A percentile compares a stretch with the other conserved stretches of the same genome.
Evolutionary conservation across 1,140 invertebrate species (phyloP).

Genomic region (Procambarus clarkii): DNA sequence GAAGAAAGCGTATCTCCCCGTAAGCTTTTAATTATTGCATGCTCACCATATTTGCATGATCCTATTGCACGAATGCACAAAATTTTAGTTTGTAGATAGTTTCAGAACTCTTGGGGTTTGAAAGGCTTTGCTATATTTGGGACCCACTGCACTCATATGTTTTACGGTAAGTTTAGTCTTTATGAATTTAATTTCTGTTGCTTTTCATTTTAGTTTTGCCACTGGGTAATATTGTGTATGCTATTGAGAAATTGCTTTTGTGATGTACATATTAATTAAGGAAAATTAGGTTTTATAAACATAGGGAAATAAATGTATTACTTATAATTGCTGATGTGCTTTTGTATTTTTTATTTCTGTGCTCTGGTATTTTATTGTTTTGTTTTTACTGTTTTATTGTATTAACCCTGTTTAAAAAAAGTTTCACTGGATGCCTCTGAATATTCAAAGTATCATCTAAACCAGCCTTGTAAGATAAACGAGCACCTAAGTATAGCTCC

Average conservation of each 20-base stretch:
- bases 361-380: neutral
- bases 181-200: neutral
- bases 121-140: neutral
- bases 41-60: neutral
- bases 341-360: neutral
- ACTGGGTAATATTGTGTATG: neutral
- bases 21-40: slow-evolving; percentile 50
- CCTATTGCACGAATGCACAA: neutral
- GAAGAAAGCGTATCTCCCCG: slow-evolving; percentile 54
- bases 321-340: neutral
- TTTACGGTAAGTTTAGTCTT: neutral
- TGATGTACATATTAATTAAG: neutral
- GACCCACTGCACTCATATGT: neutral
- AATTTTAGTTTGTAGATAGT: neutral
- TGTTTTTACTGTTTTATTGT: neutral
- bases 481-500: neutral
- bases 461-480: neutral
- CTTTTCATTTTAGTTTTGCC: neutral
- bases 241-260: neutral
- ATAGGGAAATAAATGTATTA: neutral
- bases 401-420: neutral
- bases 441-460: neutral
- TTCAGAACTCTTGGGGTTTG: neutral
- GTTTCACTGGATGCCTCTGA: neutral
- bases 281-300: neutral